Evolutionary conservation across 2,113 vertebrate species (phyloP).

Genomic region (Larimichthys crocea): DNA sequence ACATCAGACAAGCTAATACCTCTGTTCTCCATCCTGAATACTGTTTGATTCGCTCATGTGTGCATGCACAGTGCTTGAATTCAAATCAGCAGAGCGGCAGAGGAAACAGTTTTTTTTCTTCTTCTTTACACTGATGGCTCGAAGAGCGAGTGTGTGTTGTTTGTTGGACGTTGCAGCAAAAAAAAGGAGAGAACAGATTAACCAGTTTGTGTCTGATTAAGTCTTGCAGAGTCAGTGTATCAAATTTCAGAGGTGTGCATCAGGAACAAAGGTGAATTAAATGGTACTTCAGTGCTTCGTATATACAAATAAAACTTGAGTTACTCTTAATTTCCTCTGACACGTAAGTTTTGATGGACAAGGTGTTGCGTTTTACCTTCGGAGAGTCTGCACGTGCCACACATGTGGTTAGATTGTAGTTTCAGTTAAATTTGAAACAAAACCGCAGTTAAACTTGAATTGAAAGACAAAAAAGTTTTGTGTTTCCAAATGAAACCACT

Average conservation of each 20-base stretch:
- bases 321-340: too few species aligned
- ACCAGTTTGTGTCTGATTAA: slow-evolving; percentile 44
- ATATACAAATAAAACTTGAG: too few species aligned
- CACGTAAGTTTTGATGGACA: background rate
- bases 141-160: slow-evolving; percentile 1
- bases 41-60: slow-evolving; percentile 45
- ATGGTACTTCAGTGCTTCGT: too few species aligned
- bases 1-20: slow-evolving; percentile 64
- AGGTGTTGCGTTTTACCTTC: background rate
- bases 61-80: slow-evolving; percentile 45
- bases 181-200: slow-evolving; percentile 19
- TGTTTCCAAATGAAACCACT: too few species aligned
- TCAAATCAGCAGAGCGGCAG: slow-evolving; percentile 47
- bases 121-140: background rate
- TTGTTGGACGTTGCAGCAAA: slow-evolving; percentile 9
- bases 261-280: too few species aligned
- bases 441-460: background rate
- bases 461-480: too few species aligned
- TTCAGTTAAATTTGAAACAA: background rate
- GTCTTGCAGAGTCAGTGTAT: background rate
- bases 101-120: background rate
- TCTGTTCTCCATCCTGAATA: slow-evolving; percentile 58
- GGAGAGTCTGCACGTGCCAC: background rate
- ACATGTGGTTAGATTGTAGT: background rate
- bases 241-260: slow-evolving; percentile 5